Evolutionary conservation across 2,888 invertebrate species (phyloP).

Genomic region (Imbricaverruca yamaguchii): DNA sequence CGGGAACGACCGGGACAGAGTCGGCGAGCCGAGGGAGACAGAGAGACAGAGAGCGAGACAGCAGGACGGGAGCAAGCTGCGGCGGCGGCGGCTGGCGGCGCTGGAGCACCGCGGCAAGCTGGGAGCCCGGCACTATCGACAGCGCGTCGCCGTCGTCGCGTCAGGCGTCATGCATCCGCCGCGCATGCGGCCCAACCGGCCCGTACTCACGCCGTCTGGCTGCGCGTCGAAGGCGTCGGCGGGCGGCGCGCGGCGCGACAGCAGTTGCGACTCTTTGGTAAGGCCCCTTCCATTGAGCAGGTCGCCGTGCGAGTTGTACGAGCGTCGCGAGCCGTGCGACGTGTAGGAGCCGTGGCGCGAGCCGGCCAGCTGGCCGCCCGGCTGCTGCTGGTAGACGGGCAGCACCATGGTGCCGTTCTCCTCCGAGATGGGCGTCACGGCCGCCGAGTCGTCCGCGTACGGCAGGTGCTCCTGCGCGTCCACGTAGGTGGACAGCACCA

Average conservation of each 20-base stretch:
- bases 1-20: no score
- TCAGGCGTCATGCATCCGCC: neutral
- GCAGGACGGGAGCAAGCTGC: no score
- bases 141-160: conserved; percentile 34
- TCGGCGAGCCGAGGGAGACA: neutral
- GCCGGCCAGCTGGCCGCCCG: conserved; percentile 56
- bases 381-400: conserved; percentile 32
- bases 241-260: conserved; percentile 41
- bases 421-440: conserved; percentile 93
- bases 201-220: conserved; percentile 22
- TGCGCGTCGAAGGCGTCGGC: conserved; percentile 6
- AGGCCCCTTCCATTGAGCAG: conserved; percentile 62
- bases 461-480: conserved; percentile 76
- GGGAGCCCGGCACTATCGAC: neutral
- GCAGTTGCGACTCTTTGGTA: conserved; percentile 78
- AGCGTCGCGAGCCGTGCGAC: conserved; percentile 85
- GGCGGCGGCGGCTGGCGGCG: no score
- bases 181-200: conserved; percentile 6
- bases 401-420: conserved; percentile 90
- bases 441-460: conserved; percentile 94
- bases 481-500: conserved; percentile 87
- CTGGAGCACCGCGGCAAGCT: conserved; percentile 33
- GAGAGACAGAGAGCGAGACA: neutral
- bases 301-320: conserved; percentile 90
- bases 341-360: conserved; percentile 90